A percentile compares a stretch with the other conserved stretches of the same genome.
phyloP scores from a whole-genome alignment of 2,113 vertebrate species.

The Benitochromis conjunctus region DNA sequence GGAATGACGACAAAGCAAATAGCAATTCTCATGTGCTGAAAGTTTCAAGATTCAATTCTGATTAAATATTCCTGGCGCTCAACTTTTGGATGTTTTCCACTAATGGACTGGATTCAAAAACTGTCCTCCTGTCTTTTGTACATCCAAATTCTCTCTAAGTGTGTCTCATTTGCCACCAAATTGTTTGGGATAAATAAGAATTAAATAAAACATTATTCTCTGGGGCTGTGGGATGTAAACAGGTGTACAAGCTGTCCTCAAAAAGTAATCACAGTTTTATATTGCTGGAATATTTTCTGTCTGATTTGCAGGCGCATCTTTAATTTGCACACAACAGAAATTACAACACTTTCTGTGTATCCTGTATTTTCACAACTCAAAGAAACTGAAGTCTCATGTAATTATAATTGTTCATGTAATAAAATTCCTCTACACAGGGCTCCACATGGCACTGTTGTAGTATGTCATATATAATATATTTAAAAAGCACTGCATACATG shows the following conservation, averaged over 20 bases:
- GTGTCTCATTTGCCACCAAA: background rate
- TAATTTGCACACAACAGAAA: background rate
- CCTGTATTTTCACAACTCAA: background rate
- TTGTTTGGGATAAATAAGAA: slow-evolving; percentile 6
- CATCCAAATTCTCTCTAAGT: background rate
- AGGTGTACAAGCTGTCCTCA: background rate
- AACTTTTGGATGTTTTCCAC: background rate
- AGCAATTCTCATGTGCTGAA: background rate
- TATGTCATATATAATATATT: background rate
- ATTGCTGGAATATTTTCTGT: background rate
- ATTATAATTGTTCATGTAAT: background rate
- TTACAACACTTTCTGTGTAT: background rate
- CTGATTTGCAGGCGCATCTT: background rate
- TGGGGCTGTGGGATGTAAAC: background rate
- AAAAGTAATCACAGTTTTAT: background rate
- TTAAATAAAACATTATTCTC: background rate
- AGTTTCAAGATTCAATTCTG: background rate
- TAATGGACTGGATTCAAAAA: slow-evolving; percentile 1
- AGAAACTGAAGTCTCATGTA: background rate
- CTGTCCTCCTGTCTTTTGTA: background rate
- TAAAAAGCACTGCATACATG: background rate
- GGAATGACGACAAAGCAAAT: background rate
- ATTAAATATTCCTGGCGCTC: background rate
- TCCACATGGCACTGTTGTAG: background rate
- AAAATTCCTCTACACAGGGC: background rate